Evolutionary conservation across 2,113 vertebrate species (phyloP), one percentile per base, ranked within the genome.

Genomic region (Aegotheles bennettii): DNA sequence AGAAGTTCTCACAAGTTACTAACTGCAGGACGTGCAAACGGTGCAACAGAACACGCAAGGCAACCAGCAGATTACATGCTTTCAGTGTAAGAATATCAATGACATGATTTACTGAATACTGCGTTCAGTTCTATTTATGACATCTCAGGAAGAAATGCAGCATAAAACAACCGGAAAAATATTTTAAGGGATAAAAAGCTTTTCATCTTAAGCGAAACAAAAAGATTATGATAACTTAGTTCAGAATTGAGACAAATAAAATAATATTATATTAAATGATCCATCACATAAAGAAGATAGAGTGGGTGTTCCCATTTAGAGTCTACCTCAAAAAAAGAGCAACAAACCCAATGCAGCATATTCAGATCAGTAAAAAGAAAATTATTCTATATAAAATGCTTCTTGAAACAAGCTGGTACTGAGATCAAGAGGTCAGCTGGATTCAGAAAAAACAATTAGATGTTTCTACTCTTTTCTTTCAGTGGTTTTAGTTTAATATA

Each of bases 141-240:
- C 65, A 84, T 38, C 45, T 84, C 43, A 45, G 70, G 70, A 95
- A 89, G 84, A 95, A 95, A 89, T 19, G 67, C 65, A 84, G 80
- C 71, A 63, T 76, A 69, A 95, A 95, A 59, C 40, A 50, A 60
- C 40, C 69, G 75, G 40, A 78, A 54, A 90, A 90, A 70, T 53
- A 82, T 73, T 77, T 76, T 68, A 54, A 75, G 53, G 69, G 77
- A 87, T 61, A 56, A 84, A 71, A 90, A 95, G 64, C 77, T 74
- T 84, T 93, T 54, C 60, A 47, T 79, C 60, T 89, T 89, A 75
- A 90, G 73, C 73, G 93, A 95, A 96, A 95, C 63, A 91, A 95
- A 89, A 87, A 89, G 78, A 95, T 80, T 90, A 78, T 69, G 85
- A 78, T 64, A 71, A 59, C 84, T 95, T 74, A 92, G 59, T 51